Evolutionary conservation across 2,113 vertebrate genomes (phyloP).

Genomic region (Dissostichus mawsoni): DNA sequence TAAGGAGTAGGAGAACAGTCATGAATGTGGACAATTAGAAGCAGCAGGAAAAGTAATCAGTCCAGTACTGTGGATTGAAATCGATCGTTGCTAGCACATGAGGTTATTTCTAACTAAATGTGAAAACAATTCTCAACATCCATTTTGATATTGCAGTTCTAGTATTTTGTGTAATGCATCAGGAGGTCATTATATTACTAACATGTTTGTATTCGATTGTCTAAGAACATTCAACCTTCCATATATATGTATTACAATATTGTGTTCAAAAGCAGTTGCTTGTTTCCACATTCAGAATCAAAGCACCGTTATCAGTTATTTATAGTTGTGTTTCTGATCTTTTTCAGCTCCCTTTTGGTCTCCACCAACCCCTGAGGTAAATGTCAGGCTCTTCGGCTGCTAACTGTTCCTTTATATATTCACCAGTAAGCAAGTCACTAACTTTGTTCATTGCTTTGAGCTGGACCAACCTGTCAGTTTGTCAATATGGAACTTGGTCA

Average conservation of each 20-base stretch:
- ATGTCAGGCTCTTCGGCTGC: background rate
- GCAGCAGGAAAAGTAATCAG: constrained; percentile 38
- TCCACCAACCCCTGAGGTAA: background rate
- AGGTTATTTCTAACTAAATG: background rate
- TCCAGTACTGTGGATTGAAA: background rate
- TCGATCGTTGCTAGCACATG: background rate
- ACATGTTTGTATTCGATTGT: too few relatives aligned
- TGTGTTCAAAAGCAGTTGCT: background rate
- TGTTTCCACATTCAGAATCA: background rate
- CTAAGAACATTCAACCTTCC: background rate
- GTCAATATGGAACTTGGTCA: too few relatives aligned
- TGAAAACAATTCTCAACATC: background rate
- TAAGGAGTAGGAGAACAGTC: background rate
- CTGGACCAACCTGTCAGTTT: too few relatives aligned
- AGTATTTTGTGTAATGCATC: background rate
- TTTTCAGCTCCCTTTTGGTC: background rate
- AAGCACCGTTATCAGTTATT: background rate
- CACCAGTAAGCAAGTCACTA: background rate
- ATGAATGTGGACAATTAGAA: constrained; percentile 16
- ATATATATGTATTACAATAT: background rate
- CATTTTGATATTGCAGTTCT: background rate
- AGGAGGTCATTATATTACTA: too few relatives aligned
- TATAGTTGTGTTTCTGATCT: background rate
- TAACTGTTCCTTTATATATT: background rate
- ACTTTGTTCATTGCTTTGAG: background rate